Evolutionary conservation across 2,113 vertebrate species (phyloP), one percentile per base, ranked within the genome.

Genomic region (Microtus montanus): DNA sequence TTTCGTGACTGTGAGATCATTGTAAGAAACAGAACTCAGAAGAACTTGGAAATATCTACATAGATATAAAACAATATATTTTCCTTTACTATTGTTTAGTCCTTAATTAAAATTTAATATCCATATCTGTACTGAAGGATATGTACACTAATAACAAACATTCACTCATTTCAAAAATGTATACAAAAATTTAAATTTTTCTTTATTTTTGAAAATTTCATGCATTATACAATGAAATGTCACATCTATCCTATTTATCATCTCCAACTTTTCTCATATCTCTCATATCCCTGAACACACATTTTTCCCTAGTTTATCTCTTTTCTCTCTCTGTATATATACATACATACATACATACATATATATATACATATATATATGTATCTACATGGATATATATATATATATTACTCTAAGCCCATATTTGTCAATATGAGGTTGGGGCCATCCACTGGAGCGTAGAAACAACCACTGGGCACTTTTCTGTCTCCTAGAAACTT

Each of bases 1-100:
- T n/a, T n/a, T n/a, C n/a, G n/a, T n/a, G n/a, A n/a, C n/a, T n/a
- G n/a, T n/a, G n/a, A n/a, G n/a, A n/a, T n/a, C n/a, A n/a, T n/a
- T n/a, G n/a, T n/a, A n/a, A n/a, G n/a, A n/a, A 84, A 63, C 89
- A 92, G 0, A 92, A 87, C 24, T 77, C 88, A 94, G 20, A 73
- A 74, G 5, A 95, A 86, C 12, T 54, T 75, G 2, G 33, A 77
- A 12, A 44, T 17, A 71, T 90, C 33, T 84, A 68, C 63, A 10
- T 63, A 80, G 49, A 54, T 3, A 92, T 12, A 91, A 89, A 71
- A 89, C 38, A 93, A 22, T n/a, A 52, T 52, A 66, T 63, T 90
- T 14, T 49, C 41, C 2, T 44, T 89, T 92, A n/a, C 70, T 91
- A 83, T 17, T 11, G 0, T 15, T 91, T 92, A 88, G 89, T 83